phyloP scores from a whole-genome alignment of 2,888 invertebrate species.

The Netelia virgata region DNA sequence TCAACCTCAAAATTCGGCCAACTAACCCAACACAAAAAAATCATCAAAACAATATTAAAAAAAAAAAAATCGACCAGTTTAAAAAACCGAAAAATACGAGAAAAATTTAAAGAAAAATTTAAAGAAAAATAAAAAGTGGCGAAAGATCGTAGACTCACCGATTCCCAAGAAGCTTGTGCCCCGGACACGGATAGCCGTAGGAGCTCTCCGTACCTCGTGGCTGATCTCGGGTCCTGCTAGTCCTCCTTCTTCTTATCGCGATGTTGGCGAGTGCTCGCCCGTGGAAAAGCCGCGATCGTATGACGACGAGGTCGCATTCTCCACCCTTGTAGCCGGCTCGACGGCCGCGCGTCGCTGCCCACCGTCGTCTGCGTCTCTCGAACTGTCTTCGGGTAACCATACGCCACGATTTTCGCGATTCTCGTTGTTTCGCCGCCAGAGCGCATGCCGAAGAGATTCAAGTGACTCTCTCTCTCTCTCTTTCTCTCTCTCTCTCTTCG shows the following conservation, averaged over 20 bases:
- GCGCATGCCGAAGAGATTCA: constrained; percentile 75
- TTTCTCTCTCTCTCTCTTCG: constrained; percentile 43
- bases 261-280: constrained; percentile 77
- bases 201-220: constrained; percentile 68
- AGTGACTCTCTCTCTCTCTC: constrained; percentile 63
- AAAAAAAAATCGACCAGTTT: too few species aligned
- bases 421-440: constrained; percentile 72
- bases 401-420: constrained; percentile 79
- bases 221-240: constrained; percentile 71
- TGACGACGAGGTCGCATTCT: constrained; percentile 78
- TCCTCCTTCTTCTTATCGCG: constrained; percentile 70
- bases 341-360: constrained; percentile 79
- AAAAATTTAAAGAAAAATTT: too few species aligned
- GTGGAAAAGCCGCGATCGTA: constrained; percentile 80
- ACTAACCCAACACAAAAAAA: too few species aligned
- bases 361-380: constrained; percentile 79
- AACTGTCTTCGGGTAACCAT: constrained; percentile 79
- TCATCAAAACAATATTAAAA: too few species aligned
- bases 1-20: too few species aligned
- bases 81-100: background rate
- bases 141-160: constrained; percentile 64
- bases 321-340: constrained; percentile 79
- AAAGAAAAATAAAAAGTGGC: background rate
- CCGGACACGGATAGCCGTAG: constrained; percentile 51
- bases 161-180: constrained; percentile 52